These are phyloP conservation scores for Tadarida brasiliensis DNA, from an alignment of 2,797 vertebrate genomes.

Conservation along the genomic window DNA sequence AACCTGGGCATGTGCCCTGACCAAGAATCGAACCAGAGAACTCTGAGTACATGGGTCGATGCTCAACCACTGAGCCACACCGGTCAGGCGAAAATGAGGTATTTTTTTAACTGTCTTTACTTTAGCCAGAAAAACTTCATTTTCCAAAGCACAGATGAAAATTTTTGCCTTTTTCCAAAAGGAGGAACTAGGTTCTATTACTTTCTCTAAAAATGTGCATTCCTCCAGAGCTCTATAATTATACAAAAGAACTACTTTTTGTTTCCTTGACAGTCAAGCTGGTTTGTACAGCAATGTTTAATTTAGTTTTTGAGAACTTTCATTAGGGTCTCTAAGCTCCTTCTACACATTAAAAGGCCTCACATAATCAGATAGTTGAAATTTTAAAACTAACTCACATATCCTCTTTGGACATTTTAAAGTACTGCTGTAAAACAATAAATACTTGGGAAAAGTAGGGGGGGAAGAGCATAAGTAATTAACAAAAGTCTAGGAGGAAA, in stretches of 20 bases:
- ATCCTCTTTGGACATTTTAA: neutral
- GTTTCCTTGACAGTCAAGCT: conserved; percentile 51
- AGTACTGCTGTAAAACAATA: neutral
- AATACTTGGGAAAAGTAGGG: neutral
- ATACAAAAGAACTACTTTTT: conserved; percentile 25
- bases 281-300: neutral
- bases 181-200: conserved; percentile 18
- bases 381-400: conserved; percentile 8
- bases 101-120: conserved; percentile 41
- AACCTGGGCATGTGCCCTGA: too few species aligned
- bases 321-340: neutral
- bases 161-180: conserved; percentile 53
- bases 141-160: conserved; percentile 58
- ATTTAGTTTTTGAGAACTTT: neutral
- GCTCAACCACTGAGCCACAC: too few species aligned
- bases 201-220: conserved; percentile 24
- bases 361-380: neutral
- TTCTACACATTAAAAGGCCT: conserved; percentile 52
- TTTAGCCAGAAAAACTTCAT: conserved; percentile 35
- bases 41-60: too few species aligned
- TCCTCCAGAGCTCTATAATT: conserved; percentile 18
- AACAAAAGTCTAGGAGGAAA: conserved; percentile 47
- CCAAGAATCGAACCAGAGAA: too few species aligned
- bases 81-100: neutral
- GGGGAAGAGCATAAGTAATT: neutral